Conservation (phyloP, 2,797 vertebrate genomes). For the Pseudomugil tenellus region DNA sequence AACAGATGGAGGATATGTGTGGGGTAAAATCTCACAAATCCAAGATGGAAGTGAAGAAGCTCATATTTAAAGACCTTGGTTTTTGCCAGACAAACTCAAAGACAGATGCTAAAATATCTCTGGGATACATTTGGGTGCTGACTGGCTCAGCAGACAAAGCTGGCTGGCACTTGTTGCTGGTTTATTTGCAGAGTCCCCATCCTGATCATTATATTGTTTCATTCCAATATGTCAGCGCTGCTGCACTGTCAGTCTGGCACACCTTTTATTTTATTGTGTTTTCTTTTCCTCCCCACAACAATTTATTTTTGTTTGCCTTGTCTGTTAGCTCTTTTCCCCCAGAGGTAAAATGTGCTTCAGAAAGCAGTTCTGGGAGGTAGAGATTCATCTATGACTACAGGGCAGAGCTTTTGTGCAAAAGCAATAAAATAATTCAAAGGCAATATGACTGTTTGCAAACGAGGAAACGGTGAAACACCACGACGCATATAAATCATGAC, state of each 20-base stretch:
- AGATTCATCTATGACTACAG: constrained; percentile 47
- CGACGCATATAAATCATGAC: constrained; percentile 29
- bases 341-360: constrained; percentile 41
- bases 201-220: constrained; percentile 51
- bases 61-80: constrained; percentile 58
- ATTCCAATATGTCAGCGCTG: constrained; percentile 43
- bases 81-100: constrained; percentile 55
- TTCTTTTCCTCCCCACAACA: not conserved
- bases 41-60: constrained; percentile 23
- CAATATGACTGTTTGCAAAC: constrained; percentile 40
- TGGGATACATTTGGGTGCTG: constrained; percentile 53
- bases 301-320: constrained; percentile 47
- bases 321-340: constrained; percentile 18
- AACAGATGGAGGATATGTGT: constrained; percentile 11
- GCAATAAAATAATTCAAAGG: constrained; percentile 45
- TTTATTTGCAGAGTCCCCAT: constrained; percentile 28
- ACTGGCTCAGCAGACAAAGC: constrained; percentile 36
- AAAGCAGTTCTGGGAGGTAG: constrained; percentile 28
- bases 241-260: constrained; percentile 31
- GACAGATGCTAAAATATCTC: constrained; percentile 65
- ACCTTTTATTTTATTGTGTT: constrained; percentile 21
- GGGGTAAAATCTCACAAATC: constrained; percentile 2
- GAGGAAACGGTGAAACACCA: constrained; percentile 47
- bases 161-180: constrained; percentile 51
- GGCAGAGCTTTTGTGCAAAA: constrained; percentile 35